phyloP scores from a whole-genome alignment of 2,113 vertebrate species.

The Pycnonotus jocosus region DNA sequence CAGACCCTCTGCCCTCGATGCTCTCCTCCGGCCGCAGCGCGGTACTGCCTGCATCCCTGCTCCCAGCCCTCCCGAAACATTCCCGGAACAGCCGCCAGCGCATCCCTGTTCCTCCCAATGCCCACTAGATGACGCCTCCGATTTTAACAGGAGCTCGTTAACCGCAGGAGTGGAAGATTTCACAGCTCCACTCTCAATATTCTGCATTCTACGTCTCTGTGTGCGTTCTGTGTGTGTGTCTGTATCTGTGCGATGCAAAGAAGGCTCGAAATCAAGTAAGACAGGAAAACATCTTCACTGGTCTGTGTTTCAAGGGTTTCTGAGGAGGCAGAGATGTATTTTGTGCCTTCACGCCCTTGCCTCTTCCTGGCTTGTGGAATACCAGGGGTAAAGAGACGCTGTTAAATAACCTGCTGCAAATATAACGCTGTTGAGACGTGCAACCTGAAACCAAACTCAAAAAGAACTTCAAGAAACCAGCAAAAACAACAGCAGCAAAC shows the following conservation, averaged over 20 bases:
- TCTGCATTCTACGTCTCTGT: background rate
- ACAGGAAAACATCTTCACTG: background rate
- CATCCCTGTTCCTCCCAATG: background rate
- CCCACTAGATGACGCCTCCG: slow-evolving; percentile 73
- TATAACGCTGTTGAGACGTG: background rate
- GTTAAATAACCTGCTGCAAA: background rate
- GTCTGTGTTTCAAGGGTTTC: background rate
- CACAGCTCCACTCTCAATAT: background rate
- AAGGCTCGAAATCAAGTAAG: background rate
- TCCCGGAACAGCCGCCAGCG: fast-evolving
- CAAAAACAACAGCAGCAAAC: background rate
- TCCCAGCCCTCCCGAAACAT: fast-evolving
- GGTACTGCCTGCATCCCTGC: background rate
- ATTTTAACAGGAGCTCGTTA: slow-evolving; percentile 12
- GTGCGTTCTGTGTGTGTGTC: too few species aligned
- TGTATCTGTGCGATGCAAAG: background rate
- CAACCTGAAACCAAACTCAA: background rate
- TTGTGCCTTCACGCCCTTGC: background rate
- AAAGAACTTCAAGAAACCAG: background rate
- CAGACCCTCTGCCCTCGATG: background rate
- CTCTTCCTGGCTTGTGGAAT: background rate
- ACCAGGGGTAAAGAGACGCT: background rate
- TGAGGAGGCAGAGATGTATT: background rate
- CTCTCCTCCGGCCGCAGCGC: background rate
- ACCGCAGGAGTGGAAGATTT: background rate